Evolutionary conservation across 2,113 vertebrate genomes (phyloP).

Genomic region (Brachirus orientalis): DNA sequence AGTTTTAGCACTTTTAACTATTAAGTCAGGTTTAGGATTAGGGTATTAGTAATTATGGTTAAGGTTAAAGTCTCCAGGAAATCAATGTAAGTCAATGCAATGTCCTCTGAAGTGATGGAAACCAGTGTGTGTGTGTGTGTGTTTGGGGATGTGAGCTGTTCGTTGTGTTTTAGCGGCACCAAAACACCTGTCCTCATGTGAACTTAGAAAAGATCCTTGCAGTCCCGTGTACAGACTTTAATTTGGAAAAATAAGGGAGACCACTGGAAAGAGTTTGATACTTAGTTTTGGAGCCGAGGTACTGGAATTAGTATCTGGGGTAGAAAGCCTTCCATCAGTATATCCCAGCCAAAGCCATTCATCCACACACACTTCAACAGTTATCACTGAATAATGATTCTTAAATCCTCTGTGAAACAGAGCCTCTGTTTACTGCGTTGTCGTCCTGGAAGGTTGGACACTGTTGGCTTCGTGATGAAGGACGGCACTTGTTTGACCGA

Average conservation of each 20-base stretch:
- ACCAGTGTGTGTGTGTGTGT: too few relatives aligned
- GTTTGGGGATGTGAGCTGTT: too few relatives aligned
- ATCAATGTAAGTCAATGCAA: too few relatives aligned
- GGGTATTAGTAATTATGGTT: too few relatives aligned
- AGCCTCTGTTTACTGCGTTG: neutral
- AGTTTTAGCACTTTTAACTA: too few relatives aligned
- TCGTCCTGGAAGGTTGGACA: conserved; percentile 17
- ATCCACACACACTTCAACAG: neutral
- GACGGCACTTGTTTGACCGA: conserved; percentile 19
- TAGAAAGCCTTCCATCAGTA: neutral
- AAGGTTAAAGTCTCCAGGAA: too few relatives aligned
- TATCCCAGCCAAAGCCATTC: neutral
- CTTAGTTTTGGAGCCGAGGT: neutral
- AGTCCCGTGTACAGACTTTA: neutral
- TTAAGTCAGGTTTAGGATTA: too few relatives aligned
- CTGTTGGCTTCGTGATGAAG: conserved; percentile 34
- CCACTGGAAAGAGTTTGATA: neutral
- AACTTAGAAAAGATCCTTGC: neutral
- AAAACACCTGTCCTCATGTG: conserved; percentile 1
- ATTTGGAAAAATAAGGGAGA: neutral
- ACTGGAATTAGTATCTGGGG: neutral
- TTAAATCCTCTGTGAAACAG: neutral
- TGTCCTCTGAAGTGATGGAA: too few relatives aligned
- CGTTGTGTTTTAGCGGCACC: too few relatives aligned
- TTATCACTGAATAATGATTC: neutral